These are phyloP conservation scores for Hydrolagus colliei DNA, from an alignment of 2,797 vertebrate species.

Conservation along the genomic window DNA sequence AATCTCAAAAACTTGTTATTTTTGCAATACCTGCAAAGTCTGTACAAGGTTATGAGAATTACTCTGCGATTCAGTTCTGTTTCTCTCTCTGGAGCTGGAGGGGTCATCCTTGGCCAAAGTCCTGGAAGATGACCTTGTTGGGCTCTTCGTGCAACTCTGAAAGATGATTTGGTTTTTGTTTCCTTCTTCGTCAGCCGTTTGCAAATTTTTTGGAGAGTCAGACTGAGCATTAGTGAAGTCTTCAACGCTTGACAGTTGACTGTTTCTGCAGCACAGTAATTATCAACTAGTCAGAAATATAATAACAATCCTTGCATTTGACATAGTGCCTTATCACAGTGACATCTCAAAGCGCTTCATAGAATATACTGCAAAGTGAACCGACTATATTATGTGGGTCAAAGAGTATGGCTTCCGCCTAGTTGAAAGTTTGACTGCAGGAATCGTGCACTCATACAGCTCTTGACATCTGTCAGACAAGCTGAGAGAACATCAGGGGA, in stretches of 20 bases:
- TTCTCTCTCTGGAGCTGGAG: neutral
- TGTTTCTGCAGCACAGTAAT: slow-evolving; percentile 13
- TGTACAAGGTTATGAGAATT: neutral
- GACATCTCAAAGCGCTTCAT: too few species aligned
- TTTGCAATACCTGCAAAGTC: too few species aligned
- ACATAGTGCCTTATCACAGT: too few species aligned
- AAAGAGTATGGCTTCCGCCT: too few species aligned
- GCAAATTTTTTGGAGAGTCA: neutral
- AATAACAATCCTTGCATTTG: neutral
- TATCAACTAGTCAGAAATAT: neutral
- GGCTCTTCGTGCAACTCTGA: neutral
- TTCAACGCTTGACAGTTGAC: slow-evolving; percentile 8
- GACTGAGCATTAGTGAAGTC: neutral
- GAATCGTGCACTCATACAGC: too few species aligned
- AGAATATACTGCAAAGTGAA: too few species aligned
- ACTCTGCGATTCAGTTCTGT: neutral
- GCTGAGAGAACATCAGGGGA: too few species aligned
- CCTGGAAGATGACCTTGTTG: neutral
- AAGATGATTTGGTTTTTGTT: neutral
- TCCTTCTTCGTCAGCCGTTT: neutral
- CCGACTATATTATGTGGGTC: too few species aligned
- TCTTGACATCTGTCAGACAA: too few species aligned
- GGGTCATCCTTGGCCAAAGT: neutral
- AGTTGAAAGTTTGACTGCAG: too few species aligned
- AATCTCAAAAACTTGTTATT: too few species aligned